These are phyloP conservation scores for Xenopus laevis DNA, from an alignment of 2,113 vertebrate genomes.

Conservation along the genomic window DNA sequence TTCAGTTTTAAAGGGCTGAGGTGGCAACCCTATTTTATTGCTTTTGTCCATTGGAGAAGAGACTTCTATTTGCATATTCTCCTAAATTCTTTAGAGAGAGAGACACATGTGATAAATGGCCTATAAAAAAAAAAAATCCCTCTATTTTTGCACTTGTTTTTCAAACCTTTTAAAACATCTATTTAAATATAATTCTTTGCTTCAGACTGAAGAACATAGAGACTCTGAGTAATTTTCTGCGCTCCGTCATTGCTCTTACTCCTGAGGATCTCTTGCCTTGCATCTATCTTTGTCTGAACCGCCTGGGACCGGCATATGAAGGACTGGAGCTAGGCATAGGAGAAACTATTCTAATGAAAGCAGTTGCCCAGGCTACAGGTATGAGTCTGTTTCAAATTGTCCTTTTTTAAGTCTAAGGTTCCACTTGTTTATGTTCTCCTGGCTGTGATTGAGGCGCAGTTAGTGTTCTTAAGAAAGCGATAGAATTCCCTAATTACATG, in stretches of 20 bases:
- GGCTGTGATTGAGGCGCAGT: neutral
- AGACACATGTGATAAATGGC: too few relatives aligned
- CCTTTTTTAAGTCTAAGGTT: neutral
- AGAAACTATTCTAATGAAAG: constrained; percentile 82
- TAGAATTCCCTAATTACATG: neutral
- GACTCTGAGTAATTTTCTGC: constrained; percentile 81
- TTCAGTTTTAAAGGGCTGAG: too few relatives aligned
- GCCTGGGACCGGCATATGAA: constrained; percentile 79
- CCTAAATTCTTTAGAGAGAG: too few relatives aligned
- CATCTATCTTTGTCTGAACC: constrained; percentile 83
- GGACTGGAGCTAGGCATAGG: constrained; percentile 82
- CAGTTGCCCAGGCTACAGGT: constrained; percentile 83
- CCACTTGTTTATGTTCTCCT: neutral
- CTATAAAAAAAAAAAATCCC: too few relatives aligned
- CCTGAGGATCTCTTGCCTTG: constrained; percentile 76
- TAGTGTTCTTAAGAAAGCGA: neutral
- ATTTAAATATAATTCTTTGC: neutral
- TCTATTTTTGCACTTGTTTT: too few relatives aligned
- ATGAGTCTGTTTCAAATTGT: neutral
- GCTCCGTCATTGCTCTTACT: constrained; percentile 72
- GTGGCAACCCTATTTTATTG: too few relatives aligned
- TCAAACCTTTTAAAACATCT: neutral
- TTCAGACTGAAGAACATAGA: constrained; percentile 83
- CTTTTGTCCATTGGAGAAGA: too few relatives aligned
- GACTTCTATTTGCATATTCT: too few relatives aligned